These are phyloP conservation scores for Myioborus miniatus DNA, from an alignment of 2,797 vertebrate species.

Conservation along the genomic window DNA sequence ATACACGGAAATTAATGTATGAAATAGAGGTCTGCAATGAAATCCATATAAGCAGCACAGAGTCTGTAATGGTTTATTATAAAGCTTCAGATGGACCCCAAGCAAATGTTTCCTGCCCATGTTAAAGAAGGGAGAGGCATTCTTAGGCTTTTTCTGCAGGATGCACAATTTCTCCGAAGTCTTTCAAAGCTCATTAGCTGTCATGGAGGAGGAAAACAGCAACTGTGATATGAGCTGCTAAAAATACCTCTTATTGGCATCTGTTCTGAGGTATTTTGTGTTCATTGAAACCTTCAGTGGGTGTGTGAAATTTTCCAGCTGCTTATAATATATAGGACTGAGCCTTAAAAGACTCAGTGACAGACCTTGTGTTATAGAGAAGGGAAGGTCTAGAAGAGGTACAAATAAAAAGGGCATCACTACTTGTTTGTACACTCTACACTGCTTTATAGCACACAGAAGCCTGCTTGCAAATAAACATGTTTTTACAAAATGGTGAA, in stretches of 20 bases:
- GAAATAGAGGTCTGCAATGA: neutral
- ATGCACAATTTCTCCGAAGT: slow-evolving; percentile 48
- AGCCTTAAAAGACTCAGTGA: slow-evolving; percentile 51
- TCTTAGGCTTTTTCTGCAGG: slow-evolving; percentile 48
- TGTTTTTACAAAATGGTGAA: neutral
- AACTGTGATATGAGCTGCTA: slow-evolving; percentile 70
- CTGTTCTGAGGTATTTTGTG: slow-evolving; percentile 67
- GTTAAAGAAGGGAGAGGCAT: slow-evolving; percentile 15
- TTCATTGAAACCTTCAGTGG: slow-evolving; percentile 68
- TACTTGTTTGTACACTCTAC: neutral
- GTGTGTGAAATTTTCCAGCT: slow-evolving; percentile 77
- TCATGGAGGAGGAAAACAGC: slow-evolving; percentile 68
- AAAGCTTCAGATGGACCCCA: slow-evolving; percentile 8
- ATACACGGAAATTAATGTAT: neutral
- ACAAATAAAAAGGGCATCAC: neutral
- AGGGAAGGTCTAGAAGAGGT: neutral
- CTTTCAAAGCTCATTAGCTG: slow-evolving; percentile 66
- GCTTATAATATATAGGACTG: slow-evolving; percentile 58
- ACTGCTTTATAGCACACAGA: neutral
- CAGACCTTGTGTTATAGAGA: neutral
- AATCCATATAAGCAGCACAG: neutral
- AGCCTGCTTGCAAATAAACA: neutral
- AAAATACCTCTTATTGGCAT: slow-evolving; percentile 77
- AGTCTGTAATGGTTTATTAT: neutral
- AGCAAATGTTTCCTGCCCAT: slow-evolving; percentile 43